These are phyloP conservation scores for Scolopax bukidnonensis DNA, from an alignment of 2,797 vertebrate species.

Conservation along the genomic window DNA sequence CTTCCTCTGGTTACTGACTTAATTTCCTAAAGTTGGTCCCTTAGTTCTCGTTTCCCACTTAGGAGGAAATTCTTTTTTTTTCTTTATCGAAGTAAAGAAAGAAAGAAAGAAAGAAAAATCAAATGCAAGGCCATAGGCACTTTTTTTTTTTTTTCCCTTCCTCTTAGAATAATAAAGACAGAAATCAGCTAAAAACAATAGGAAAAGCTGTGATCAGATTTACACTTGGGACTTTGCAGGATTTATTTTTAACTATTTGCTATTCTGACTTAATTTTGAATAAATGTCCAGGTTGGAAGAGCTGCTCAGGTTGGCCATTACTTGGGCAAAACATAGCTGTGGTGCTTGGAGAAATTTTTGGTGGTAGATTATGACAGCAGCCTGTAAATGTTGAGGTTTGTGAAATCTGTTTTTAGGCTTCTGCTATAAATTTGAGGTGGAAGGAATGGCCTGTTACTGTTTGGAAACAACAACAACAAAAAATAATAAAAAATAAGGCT, in stretches of 20 bases:
- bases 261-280: neutral
- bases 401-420: neutral
- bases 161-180: neutral
- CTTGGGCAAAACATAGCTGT: neutral
- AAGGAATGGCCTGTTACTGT: neutral
- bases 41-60: neutral
- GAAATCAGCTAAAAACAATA: neutral
- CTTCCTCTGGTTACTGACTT: constrained; percentile 12
- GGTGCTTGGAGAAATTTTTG: neutral
- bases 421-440: neutral
- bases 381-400: neutral
- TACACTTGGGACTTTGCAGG: neutral
- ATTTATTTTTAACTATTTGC: neutral
- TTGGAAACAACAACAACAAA: neutral
- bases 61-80: neutral
- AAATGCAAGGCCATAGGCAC: neutral
- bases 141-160: neutral
- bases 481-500: neutral
- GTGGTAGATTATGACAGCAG: neutral
- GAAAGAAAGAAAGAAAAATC: neutral
- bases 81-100: neutral
- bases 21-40: constrained; percentile 26
- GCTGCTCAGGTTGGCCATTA: neutral
- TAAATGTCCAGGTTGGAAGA: neutral
- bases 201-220: neutral